phyloP scores from a whole-genome alignment of 2,113 vertebrate species.

The Seriola dumerili region DNA sequence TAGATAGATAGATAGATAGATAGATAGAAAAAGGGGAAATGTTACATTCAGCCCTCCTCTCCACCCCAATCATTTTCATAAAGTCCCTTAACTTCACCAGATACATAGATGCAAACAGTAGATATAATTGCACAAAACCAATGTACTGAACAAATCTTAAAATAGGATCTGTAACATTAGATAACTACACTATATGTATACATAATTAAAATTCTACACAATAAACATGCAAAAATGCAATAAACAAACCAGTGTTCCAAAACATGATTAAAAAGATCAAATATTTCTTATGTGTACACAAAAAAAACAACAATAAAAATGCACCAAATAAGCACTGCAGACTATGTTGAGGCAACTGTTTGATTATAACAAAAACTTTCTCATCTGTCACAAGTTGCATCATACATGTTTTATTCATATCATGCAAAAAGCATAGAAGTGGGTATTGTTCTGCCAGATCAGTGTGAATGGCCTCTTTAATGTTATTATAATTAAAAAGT shows the following conservation, averaged over 20 bases:
- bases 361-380: conserved; percentile 21
- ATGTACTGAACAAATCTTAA: not conserved
- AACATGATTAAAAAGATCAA: not conserved
- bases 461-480: conserved; percentile 37
- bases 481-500: conserved; percentile 46
- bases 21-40: not conserved
- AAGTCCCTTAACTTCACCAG: not conserved
- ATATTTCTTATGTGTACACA: not conserved
- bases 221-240: not conserved
- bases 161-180: not conserved
- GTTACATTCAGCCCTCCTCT: not conserved
- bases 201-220: not conserved
- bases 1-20: too few relatives aligned
- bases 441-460: conserved; percentile 31
- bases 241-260: not conserved
- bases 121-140: not conserved
- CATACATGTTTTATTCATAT: conserved; percentile 48
- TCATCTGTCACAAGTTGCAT: conserved; percentile 38
- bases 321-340: not conserved
- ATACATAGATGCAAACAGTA: not conserved
- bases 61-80: not conserved
- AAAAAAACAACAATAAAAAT: not conserved
- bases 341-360: not conserved
- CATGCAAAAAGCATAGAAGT: conserved; percentile 2
- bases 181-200: not conserved